Base-by-base conservation (phyloP, 2,888 invertebrate genomes). In the Ophion ventricosus region DNA sequence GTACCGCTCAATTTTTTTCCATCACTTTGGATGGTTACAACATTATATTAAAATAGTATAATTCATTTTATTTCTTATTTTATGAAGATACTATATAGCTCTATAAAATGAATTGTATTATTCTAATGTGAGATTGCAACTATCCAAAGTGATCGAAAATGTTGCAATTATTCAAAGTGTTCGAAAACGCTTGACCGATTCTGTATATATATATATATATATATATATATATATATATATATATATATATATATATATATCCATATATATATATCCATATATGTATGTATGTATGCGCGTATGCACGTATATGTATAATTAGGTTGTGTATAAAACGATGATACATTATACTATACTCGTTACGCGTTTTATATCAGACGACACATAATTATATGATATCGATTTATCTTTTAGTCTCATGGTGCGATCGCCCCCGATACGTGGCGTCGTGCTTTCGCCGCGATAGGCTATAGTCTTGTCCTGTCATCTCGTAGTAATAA, bases 381-480 rank as follows among this genome's bases (percentile, higher is more conserved):
- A 92, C 92, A 93, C 91, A 92, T 91, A 92, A 91, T 93, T 17
- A 49, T 92, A 93, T 92, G 93, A 93, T 93, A 93, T 93, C 91
- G 90, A 92, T 91, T 90, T 88, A 66, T 64, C 61, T 76, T 83
- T 83, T 92, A 93, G 93, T 93, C 93, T 93, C 92, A 91, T 92
- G 90, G 90, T 91, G 90, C 90, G 91, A 91, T 90, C 89, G 88
- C 88, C 90, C 90, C 88, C 23, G 23, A 86, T 87, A 88, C 84
- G 88, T 87, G 90, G 89, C 89, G 90, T 90, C 90, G 89, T 89
- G 59, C 40, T 86, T 81, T 91, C 87, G 90, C 90, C 91, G 79
- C 25, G 87, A 91, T 91, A 89, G 91, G 90, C 92, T 86, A 85
- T 92, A 92, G 92, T 93, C 92, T 92, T 92, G 90, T 92, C 90